Percentiles rank a stretch among this genome's conserved stretches.
Conservation (phyloP, 2,113 vertebrate species). For the Chascanopsetta lugubris region DNA sequence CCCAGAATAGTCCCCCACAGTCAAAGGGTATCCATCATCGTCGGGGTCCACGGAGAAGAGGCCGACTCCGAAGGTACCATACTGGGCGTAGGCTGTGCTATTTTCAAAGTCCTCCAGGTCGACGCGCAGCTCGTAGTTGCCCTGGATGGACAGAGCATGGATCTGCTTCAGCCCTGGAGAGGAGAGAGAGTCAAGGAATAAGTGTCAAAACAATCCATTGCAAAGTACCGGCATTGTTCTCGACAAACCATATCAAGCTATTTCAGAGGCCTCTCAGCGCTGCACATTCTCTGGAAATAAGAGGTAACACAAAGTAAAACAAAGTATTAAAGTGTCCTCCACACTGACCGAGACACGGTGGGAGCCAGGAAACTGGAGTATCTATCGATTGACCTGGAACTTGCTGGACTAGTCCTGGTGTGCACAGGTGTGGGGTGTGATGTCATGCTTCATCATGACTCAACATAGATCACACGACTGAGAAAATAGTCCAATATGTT, state of each 20-base stretch:
- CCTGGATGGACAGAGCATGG: conserved; percentile 91
- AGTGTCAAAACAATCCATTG: conserved; percentile 60
- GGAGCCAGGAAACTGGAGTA: neutral
- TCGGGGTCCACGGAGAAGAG: conserved; percentile 95
- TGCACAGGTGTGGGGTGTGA: no score
- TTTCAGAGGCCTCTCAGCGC: conserved; percentile 33
- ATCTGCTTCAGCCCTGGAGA: conserved; percentile 89
- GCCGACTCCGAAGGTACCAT: conserved; percentile 91
- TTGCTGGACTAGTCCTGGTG: no score
- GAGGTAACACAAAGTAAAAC: conserved; percentile 20
- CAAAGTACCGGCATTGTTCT: conserved; percentile 31
- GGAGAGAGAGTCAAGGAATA: conserved; percentile 28
- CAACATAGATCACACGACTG: no score
- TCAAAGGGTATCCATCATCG: conserved; percentile 93
- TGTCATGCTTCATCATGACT: no score
- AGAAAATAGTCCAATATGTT: no score
- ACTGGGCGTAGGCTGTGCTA: conserved; percentile 90
- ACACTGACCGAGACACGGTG: neutral
- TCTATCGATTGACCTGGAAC: neutral
- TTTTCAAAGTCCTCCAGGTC: conserved; percentile 97
- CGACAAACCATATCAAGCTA: conserved; percentile 46
- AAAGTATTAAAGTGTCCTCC: neutral
- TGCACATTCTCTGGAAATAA: conserved; percentile 49
- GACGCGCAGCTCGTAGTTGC: conserved; percentile 91
- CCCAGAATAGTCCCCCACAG: conserved; percentile 90